Base-by-base conservation (phyloP, 2,888 invertebrate species). In the Apamea anceps region DNA sequence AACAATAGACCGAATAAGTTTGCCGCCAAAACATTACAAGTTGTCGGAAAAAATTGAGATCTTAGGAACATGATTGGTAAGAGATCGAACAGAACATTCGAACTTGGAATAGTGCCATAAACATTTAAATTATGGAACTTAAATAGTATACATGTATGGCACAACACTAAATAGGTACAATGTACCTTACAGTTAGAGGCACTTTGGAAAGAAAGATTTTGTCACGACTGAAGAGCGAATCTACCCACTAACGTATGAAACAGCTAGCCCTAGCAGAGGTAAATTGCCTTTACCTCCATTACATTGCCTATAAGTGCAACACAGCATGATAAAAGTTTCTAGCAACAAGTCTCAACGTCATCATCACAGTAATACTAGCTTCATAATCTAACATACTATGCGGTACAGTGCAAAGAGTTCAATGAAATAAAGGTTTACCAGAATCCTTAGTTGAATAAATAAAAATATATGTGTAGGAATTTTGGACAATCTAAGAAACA, bases 121-220 rank as follows among this genome's bases (percentile, higher is more conserved):
- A 85, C 76, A 87, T 88, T 84, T 80, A 71, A 87, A 86, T 83
- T 88, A 90, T 87, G 82, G 87, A 88, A 91, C 87, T 86, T 87
- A 88, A 80, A 84, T 78, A 82, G 78, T 85, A 87, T 80, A 90
- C 84, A 86, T 77, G 85, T 92, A 94, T 94, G 95, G 94, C 95
- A 94, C 94, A 92, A 94, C 92, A 90, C 86, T 88, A 87, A 90
- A 85, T 90, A 85, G 80, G 80, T 81, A 91, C 90, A 90, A 82
- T 79, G 86, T 84, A 89, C 91, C 92, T 93, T 91, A 95, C 91
- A 93, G 90, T 91, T 89, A 93, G 91, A 95, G 95, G 95, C 95
- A 95, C 95, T 95, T 94, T 79, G 79, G 81, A 87, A 89, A 84
- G 73, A 84, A 81, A 77, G 72, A 79, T 86, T 85, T 82, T 82